Percentiles rank a stretch among this genome's conserved stretches.
Evolutionary conservation across 1,140 invertebrate species (phyloP).

Genomic region (Pseudomyrmex dendroicus): DNA sequence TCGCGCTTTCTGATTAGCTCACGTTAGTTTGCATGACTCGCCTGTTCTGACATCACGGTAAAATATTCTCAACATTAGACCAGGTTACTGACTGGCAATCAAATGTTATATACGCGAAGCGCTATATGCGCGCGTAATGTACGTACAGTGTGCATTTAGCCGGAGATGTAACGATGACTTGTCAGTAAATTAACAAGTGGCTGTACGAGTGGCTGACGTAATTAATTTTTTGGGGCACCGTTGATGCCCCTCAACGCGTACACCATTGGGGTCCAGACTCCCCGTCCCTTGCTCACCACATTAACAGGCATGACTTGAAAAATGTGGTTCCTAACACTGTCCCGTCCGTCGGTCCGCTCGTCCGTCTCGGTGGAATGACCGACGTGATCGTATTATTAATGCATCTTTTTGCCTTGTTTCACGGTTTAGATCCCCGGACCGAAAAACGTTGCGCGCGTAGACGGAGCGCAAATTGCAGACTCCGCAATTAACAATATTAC

Average conservation of each 20-base stretch:
- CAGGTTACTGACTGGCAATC: background rate
- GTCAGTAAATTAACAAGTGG: constrained; percentile 52
- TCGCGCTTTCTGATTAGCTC: background rate
- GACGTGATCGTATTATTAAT: constrained; percentile 79
- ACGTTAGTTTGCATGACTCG: background rate
- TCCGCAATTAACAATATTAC: constrained; percentile 69
- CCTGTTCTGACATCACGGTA: background rate
- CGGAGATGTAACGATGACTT: constrained; percentile 3
- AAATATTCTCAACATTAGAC: no score
- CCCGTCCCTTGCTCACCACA: constrained; percentile 78
- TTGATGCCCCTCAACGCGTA: constrained; percentile 68
- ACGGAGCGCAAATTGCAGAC: constrained; percentile 67
- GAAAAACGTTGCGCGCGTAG: constrained; percentile 26
- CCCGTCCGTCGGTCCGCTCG: constrained; percentile 74
- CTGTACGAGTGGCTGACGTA: constrained; percentile 28
- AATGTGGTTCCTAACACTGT: constrained; percentile 82
- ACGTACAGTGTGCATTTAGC: background rate
- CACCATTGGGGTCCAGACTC: constrained; percentile 70
- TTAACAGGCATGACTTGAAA: constrained; percentile 84
- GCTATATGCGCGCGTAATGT: background rate
- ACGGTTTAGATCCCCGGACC: constrained; percentile 63
- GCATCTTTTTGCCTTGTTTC: constrained; percentile 76
- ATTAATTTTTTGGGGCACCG: constrained; percentile 66
- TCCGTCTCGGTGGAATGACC: constrained; percentile 72
- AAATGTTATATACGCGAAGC: background rate